Percentiles rank a stretch among this genome's conserved stretches.
Evolutionary conservation across 1,140 invertebrate genomes (phyloP).

Genomic region (Himalopsyche phryganea): DNA sequence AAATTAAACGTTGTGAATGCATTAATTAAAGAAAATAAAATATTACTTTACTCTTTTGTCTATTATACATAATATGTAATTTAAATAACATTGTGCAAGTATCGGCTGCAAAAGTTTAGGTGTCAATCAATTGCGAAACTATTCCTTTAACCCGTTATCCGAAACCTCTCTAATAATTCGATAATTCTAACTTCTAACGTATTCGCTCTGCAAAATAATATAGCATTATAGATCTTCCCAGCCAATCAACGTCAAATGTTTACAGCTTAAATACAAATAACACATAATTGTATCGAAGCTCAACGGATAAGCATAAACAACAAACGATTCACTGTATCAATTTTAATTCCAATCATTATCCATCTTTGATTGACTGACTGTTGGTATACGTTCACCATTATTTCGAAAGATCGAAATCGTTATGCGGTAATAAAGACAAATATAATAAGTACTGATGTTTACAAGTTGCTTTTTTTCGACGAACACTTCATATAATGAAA

Average conservation of each 20-base stretch:
- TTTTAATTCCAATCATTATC: slow-evolving; percentile 25
- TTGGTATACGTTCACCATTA: not conserved
- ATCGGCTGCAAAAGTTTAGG: too few relatives aligned
- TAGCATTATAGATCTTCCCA: slow-evolving; percentile 17
- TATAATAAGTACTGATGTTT: too few relatives aligned
- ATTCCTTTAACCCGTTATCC: not conserved
- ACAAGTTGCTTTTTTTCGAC: too few relatives aligned
- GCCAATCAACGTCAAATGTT: slow-evolving; percentile 10
- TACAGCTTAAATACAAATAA: slow-evolving; percentile 20
- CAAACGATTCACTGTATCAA: not conserved
- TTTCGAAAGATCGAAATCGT: too few relatives aligned
- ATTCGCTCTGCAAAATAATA: slow-evolving; percentile 5
- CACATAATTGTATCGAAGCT: slow-evolving; percentile 16
- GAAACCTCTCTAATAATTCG: not conserved
- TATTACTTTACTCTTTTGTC: too few relatives aligned
- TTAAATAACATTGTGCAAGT: too few relatives aligned
- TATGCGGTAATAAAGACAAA: too few relatives aligned
- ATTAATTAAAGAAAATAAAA: too few relatives aligned
- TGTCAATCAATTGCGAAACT: too few relatives aligned
- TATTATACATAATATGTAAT: too few relatives aligned
- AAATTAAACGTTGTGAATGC: too few relatives aligned
- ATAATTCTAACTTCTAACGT: not conserved
- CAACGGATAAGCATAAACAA: not conserved
- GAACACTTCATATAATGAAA: too few relatives aligned
- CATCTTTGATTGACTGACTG: slow-evolving; percentile 9